A percentile compares a stretch with the other conserved stretches of the same genome.
Conservation (phyloP, 2,113 vertebrate genomes). For the Lepus americanus region DNA sequence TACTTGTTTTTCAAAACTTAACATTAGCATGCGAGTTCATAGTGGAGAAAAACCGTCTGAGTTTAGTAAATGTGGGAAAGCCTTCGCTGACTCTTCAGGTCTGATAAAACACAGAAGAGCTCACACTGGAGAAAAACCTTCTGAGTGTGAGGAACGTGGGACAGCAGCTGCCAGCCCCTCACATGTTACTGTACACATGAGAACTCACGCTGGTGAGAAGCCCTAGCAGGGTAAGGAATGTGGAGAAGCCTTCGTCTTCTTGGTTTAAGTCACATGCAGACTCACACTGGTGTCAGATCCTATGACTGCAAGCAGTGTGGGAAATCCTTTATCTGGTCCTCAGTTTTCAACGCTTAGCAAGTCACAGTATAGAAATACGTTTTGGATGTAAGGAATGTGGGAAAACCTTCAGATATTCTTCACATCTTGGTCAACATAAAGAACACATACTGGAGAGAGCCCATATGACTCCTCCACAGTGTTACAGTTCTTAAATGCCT, state of each 20-base stretch:
- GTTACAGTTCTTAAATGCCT: too few relatives aligned
- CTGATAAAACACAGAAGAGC: not conserved
- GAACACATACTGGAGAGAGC: slow-evolving; percentile 11
- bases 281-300: not conserved
- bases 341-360: not conserved
- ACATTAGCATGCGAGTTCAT: not conserved
- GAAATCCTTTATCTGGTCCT: not conserved
- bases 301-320: not conserved
- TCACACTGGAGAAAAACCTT: not conserved
- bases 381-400: not conserved
- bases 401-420: slow-evolving; percentile 1
- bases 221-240: not conserved
- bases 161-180: not conserved
- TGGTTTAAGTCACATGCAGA: not conserved
- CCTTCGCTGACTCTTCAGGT: not conserved
- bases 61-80: not conserved
- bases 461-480: not conserved
- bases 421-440: not conserved
- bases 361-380: not conserved
- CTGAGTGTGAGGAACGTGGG: not conserved
- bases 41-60: not conserved
- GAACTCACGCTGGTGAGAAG: not conserved
- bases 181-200: not conserved
- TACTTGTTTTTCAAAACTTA: slow-evolving; percentile 24
- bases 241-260: not conserved